Evolutionary conservation across 2,113 vertebrate genomes (phyloP), one percentile per base, ranked within the genome.

Genomic region (Pyxicephalus adspersus): DNA sequence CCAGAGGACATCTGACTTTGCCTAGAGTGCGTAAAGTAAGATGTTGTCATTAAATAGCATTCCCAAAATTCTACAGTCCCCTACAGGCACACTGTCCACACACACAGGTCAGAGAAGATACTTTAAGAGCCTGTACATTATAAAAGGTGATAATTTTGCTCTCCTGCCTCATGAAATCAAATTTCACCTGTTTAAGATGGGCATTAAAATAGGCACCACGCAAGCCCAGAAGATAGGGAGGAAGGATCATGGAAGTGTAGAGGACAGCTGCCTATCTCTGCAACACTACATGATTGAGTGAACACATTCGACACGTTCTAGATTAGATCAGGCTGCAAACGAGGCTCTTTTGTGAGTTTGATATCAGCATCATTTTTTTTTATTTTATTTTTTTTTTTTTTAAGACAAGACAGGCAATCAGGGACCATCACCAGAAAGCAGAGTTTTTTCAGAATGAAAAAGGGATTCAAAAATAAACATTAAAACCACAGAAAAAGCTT

Each of bases 371-470:
- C 16, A 50, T 55, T 83, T 86, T 84, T 83, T 87, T 85, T 90
- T 89, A n/a, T n/a, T n/a, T n/a, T n/a, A n/a, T 88, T 83, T 89
- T 94, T 88, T 90, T 55, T 28, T 28, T 38, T 93, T 92, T 92
- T 95, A 91, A 95, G 96, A 98, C 97, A 98, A 98, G 95, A 98
- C 96, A 98, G 96, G 97, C 97, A 98, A 97, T 97, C 96, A 98
- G 96, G 94, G 94, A 94, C 95, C 95, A 95, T 96, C 95, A 96
- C 96, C 95, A 98, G 94, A 94, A 92, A 96, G 92, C 91, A 92
- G 89, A 88, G 90, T 89, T 89, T 90, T n/a, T 87, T 92, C 91
- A 84, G 71, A 85, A 83, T 87, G 90, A 87, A 79, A 86, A 57
- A 57, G 7, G 16, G n/a, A 85, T 26, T 29, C 57, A 83, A 86